Conservation (phyloP, 2,797 vertebrate species). For the Tokudaia muenninki region DNA sequence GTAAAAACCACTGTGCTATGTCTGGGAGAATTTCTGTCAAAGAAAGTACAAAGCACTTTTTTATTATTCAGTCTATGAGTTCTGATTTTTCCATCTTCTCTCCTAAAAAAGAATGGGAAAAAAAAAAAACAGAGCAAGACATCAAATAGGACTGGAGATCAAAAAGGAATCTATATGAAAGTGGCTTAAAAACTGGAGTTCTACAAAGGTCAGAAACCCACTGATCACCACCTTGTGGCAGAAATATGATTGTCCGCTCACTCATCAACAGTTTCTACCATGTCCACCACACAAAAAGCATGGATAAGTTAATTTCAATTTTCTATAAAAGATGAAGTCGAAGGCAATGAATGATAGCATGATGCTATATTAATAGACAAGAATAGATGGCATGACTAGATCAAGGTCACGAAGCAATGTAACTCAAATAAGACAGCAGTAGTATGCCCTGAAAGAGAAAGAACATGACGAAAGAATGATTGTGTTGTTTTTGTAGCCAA, state of each 20-base stretch:
- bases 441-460: background rate
- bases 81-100: slow-evolving; percentile 62
- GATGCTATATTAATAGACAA: background rate
- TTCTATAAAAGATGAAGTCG: slow-evolving; percentile 16
- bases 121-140: slow-evolving; percentile 20
- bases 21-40: slow-evolving; percentile 76
- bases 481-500: background rate
- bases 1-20: slow-evolving; percentile 72
- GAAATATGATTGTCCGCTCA: slow-evolving; percentile 2
- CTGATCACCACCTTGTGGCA: background rate
- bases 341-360: background rate
- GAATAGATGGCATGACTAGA: background rate
- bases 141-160: slow-evolving; percentile 44
- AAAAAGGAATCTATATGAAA: slow-evolving; percentile 43
- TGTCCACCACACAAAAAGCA: background rate
- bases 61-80: slow-evolving; percentile 73
- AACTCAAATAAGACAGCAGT: background rate
- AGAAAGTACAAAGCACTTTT: slow-evolving; percentile 75
- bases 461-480: background rate
- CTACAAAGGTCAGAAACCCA: background rate
- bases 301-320: background rate
- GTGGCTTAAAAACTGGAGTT: slow-evolving; percentile 9
- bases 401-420: background rate
- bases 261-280: background rate
- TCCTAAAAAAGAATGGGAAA: slow-evolving; percentile 47